Percentiles rank a stretch among this genome's conserved stretches.
phyloP scores from a whole-genome alignment of 92 coral and sea anemone species.

The Montipora capitata region DNA sequence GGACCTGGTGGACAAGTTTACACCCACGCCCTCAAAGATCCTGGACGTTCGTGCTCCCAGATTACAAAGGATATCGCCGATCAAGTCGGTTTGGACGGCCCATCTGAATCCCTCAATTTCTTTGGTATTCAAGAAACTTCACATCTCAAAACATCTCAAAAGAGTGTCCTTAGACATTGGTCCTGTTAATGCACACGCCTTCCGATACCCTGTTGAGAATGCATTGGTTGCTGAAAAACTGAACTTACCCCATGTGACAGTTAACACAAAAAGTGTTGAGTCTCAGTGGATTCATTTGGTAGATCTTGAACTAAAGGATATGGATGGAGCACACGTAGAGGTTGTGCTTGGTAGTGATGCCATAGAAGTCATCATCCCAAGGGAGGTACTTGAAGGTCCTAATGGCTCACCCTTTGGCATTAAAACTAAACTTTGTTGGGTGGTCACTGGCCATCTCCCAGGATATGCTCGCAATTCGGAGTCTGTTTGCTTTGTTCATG shows the following conservation, averaged over 20 bases:
- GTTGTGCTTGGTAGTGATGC: conserved; percentile 61
- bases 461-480: conserved; percentile 48
- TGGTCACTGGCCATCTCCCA: conserved; percentile 59
- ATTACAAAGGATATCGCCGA: conserved; percentile 20
- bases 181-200: conserved; percentile 3
- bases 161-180: conserved; percentile 31
- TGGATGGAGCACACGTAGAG: conserved; percentile 40
- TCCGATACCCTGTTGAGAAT: conserved; percentile 16
- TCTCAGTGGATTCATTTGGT: conserved; percentile 46
- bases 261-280: neutral
- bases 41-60: conserved; percentile 59
- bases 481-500: conserved; percentile 39
- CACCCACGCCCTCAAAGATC: conserved; percentile 40
- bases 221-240: conserved; percentile 50
- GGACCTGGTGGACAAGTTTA: conserved; percentile 53
- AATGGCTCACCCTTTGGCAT: conserved; percentile 62
- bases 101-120: conserved; percentile 9
- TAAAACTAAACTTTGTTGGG: conserved; percentile 68
- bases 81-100: conserved; percentile 47
- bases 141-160: conserved; percentile 19
- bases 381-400: conserved; percentile 57
- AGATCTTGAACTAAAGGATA: conserved; percentile 37
- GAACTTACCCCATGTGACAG: conserved; percentile 33
- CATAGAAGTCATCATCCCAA: conserved; percentile 53
- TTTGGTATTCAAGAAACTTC: conserved; percentile 48